phyloP scores from a whole-genome alignment of 2,888 invertebrate species.

The Euclidia mi region DNA sequence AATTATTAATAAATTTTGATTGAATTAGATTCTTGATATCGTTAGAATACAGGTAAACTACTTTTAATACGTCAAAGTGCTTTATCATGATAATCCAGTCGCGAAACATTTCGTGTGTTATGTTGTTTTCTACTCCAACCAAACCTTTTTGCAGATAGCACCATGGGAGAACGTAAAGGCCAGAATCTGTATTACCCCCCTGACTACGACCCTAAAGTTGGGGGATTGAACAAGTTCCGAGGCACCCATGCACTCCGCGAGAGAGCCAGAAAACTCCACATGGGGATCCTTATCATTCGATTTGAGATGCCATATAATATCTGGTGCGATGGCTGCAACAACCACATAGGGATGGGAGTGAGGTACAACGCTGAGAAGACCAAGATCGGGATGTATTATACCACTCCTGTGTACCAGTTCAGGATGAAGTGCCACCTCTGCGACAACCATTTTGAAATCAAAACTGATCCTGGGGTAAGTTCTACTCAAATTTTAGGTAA shows the following conservation, averaged over 20 bases:
- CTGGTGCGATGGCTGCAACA: constrained; percentile 99
- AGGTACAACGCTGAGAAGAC: constrained; percentile 98
- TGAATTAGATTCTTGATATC: too few relatives aligned
- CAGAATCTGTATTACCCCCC: constrained; percentile 99
- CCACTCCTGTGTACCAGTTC: constrained; percentile 99
- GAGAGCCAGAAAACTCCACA: constrained; percentile 97
- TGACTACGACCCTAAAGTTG: constrained; percentile 98
- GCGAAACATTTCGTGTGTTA: too few relatives aligned
- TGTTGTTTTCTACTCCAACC: constrained; percentile 34
- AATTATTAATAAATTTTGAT: too few relatives aligned
- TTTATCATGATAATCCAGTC: too few relatives aligned
- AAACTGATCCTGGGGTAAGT: constrained; percentile 98
- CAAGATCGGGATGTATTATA: constrained; percentile 99
- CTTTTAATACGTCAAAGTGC: too few relatives aligned
- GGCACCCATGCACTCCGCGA: constrained; percentile 99
- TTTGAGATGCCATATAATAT: constrained; percentile 99
- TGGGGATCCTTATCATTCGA: constrained; percentile 98
- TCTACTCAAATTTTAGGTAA: too few relatives aligned
- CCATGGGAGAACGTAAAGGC: constrained; percentile 99
- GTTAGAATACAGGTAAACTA: too few relatives aligned
- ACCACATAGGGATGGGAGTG: constrained; percentile 99
- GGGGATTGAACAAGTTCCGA: constrained; percentile 98
- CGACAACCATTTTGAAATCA: constrained; percentile 99
- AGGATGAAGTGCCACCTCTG: constrained; percentile 99
- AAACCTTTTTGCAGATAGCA: constrained; percentile 52